Conservation (phyloP, 2,113 vertebrate genomes). For the Mesocricetus auratus region DNA sequence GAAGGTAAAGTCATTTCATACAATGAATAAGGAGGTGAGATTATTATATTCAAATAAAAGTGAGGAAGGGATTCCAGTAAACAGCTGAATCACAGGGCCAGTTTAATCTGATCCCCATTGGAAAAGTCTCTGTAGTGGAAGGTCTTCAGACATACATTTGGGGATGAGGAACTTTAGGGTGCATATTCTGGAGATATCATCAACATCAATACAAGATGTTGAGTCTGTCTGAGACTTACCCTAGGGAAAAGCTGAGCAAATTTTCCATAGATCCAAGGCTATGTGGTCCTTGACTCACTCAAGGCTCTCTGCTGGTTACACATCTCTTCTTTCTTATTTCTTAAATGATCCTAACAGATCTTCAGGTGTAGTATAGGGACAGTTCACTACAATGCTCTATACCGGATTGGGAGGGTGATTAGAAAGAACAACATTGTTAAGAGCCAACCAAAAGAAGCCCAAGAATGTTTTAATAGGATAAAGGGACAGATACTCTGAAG, state of each 20-base stretch:
- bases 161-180: background rate
- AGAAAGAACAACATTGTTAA: background rate
- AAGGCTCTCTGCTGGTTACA: background rate
- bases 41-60: background rate
- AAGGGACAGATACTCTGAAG: background rate
- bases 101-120: background rate
- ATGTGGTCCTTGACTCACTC: background rate
- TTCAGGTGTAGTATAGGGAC: background rate
- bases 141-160: background rate
- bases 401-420: background rate
- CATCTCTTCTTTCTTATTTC: background rate
- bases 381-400: background rate
- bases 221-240: background rate
- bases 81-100: background rate
- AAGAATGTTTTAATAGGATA: background rate
- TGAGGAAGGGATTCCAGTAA: background rate
- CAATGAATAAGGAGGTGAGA: background rate
- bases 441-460: background rate
- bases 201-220: background rate
- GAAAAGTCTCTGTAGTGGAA: background rate
- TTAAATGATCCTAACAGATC: background rate
- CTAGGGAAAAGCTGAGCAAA: background rate
- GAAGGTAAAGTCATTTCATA: background rate
- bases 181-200: background rate
- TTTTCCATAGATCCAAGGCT: background rate